Base-by-base conservation (phyloP, 2,797 vertebrate species). In the Brotogeris chrysoptera region DNA sequence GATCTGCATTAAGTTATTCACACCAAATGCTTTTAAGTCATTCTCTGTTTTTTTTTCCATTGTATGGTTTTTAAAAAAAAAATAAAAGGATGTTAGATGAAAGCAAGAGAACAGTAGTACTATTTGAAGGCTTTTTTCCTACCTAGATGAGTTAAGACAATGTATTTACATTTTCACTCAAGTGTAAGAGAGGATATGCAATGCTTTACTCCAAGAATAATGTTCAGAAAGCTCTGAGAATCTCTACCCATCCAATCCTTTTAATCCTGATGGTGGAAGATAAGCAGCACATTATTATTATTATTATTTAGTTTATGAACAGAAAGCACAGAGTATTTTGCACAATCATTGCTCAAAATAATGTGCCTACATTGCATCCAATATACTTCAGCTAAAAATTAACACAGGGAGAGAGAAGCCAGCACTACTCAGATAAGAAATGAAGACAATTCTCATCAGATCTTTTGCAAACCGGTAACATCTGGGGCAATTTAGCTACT, bases 1-100 rank as follows among this genome's bases (percentile, higher is more conserved):
- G 55, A 92, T 96, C 93, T 97, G 52, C 71, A 49, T 80, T 76
- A 87, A 80, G 59, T 77, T 88, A 84, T 69, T 91, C 57, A 88
- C 43, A 90, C 68, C 83, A 94, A 83, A 21, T 46, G 63, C 71
- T 92, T 96, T 92, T 63, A 95, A 93, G 84, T 34, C n/a, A 32
- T 90, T 85, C 47, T 32, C 13, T 57, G 80, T 47, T 80, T 53
- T 91, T 91, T 34, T 92, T 88, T 41, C 76, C 74, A 84, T 69
- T 93, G 69, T 76, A 74, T 8, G 34, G 38, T 61, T 80, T 71
- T 74, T 59, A 27, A 86, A 36, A 90, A 84, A 81, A 53, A 87
- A 72, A 44, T 92, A 72, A 70, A 72, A 63, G 49, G 74, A 78
- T 63, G 80, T 47, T 63, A 86, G 34, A 57, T 90, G 78, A 95